A percentile compares a stretch with the other conserved stretches of the same genome.
phyloP scores from a whole-genome alignment of 2,888 invertebrate species.

The Ferdinandea cuprea region DNA sequence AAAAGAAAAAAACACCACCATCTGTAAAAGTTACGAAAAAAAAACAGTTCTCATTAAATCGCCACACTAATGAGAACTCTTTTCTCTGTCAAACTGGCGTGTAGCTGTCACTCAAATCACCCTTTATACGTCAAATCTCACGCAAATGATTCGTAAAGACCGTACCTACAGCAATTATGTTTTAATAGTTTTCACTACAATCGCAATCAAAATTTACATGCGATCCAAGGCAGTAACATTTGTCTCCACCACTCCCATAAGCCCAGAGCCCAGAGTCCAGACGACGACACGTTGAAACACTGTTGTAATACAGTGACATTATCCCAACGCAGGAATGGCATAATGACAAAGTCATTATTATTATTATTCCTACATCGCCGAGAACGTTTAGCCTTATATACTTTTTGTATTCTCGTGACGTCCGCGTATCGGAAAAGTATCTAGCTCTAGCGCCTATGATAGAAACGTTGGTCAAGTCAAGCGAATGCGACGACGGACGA shows the following conservation, averaged over 20 bases:
- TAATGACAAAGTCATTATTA: slow-evolving; percentile 68
- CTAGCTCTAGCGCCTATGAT: slow-evolving; percentile 61
- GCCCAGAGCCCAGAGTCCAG: neutral
- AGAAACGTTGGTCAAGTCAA: slow-evolving; percentile 55
- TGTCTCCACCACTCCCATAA: slow-evolving; percentile 18
- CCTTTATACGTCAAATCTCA: slow-evolving; percentile 40
- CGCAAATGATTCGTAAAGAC: slow-evolving; percentile 28
- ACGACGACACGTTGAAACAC: too few relatives aligned
- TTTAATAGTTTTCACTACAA: slow-evolving; percentile 36
- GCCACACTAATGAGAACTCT: neutral
- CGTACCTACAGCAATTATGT: slow-evolving; percentile 35
- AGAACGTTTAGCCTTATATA: slow-evolving; percentile 18
- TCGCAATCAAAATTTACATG: slow-evolving; percentile 55
- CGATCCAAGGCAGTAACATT: slow-evolving; percentile 28
- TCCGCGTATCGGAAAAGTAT: slow-evolving; percentile 20
- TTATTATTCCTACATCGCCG: slow-evolving; percentile 29
- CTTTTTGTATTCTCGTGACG: slow-evolving; percentile 59
- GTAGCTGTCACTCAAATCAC: slow-evolving; percentile 5
- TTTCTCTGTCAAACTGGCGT: neutral
- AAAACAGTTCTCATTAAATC: too few relatives aligned
- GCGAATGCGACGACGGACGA: neutral
- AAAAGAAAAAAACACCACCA: too few relatives aligned
- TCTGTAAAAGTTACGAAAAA: too few relatives aligned
- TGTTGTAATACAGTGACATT: neutral
- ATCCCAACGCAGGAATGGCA: slow-evolving; percentile 48